Percentiles rank a stretch among this genome's conserved stretches.
phyloP scores from a whole-genome alignment of 2,888 invertebrate species.

The Cephus sareptanus region DNA sequence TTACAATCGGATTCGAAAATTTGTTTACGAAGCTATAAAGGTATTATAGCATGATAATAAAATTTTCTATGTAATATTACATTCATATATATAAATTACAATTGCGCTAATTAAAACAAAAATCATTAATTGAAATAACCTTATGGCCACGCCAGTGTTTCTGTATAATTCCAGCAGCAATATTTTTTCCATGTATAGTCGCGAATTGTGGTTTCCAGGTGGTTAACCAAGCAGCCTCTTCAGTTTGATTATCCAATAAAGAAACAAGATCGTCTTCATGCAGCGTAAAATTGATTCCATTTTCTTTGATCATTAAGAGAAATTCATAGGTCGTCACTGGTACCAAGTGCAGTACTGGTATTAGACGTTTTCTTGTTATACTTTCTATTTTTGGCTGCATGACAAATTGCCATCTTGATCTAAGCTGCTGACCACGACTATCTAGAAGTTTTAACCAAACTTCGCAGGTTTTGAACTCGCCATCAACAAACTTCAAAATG shows the following conservation, averaged over 20 bases:
- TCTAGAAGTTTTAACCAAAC: slow-evolving; percentile 38
- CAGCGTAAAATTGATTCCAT: slow-evolving; percentile 28
- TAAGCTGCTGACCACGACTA: slow-evolving; percentile 29
- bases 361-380: slow-evolving; percentile 25
- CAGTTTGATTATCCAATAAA: slow-evolving; percentile 20
- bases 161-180: slow-evolving; percentile 40
- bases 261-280: slow-evolving; percentile 27
- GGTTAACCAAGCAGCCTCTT: slow-evolving; percentile 25
- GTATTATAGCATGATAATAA: neutral
- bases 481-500: slow-evolving; percentile 36
- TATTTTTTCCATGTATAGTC: slow-evolving; percentile 22
- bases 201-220: slow-evolving; percentile 33
- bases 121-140: slow-evolving; percentile 27
- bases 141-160: slow-evolving; percentile 36
- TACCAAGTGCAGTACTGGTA: slow-evolving; percentile 32
- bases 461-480: slow-evolving; percentile 25
- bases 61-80: neutral
- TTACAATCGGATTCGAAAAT: slow-evolving; percentile 27
- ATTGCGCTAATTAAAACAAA: neutral
- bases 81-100: neutral
- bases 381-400: slow-evolving; percentile 37
- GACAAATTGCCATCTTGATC: slow-evolving; percentile 38
- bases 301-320: slow-evolving; percentile 32
- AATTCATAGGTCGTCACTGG: slow-evolving; percentile 26
- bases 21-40: slow-evolving; percentile 35